Evolutionary conservation across 2,113 vertebrate genomes (phyloP).

Genomic region (Condylura cristata): DNA sequence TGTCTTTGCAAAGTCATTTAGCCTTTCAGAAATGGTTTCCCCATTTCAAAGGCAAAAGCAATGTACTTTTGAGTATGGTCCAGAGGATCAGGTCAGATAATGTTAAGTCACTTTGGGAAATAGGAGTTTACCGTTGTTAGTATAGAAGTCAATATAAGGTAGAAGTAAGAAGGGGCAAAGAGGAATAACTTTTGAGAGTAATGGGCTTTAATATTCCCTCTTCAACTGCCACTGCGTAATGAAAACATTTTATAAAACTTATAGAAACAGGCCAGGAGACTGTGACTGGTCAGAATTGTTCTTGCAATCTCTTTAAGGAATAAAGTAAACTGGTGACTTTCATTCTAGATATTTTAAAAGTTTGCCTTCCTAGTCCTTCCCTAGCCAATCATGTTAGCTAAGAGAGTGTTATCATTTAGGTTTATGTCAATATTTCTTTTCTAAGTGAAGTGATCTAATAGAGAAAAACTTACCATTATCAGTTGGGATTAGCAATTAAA

Average conservation of each 20-base stretch:
- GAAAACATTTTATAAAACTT: background rate
- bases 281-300: background rate
- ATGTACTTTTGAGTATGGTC: background rate
- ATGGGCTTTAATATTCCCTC: background rate
- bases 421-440: background rate
- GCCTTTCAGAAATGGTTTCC: constrained; percentile 38
- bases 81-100: background rate
- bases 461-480: background rate
- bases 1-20: constrained; percentile 19
- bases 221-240: background rate
- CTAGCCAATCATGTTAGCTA: background rate
- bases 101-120: background rate
- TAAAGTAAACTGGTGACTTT: background rate
- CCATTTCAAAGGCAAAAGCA: constrained; percentile 30
- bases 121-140: background rate
- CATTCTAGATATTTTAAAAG: background rate
- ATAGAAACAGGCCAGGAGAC: background rate
- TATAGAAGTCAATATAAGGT: background rate
- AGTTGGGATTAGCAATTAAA: background rate
- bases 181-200: background rate
- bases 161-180: background rate
- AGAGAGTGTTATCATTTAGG: background rate
- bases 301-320: background rate
- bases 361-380: background rate
- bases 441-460: background rate